Percentiles rank a stretch among this genome's conserved stretches.
These are phyloP conservation scores for Lethrus apterus DNA, from an alignment of 1,140 invertebrate species.

Conservation along the genomic window DNA sequence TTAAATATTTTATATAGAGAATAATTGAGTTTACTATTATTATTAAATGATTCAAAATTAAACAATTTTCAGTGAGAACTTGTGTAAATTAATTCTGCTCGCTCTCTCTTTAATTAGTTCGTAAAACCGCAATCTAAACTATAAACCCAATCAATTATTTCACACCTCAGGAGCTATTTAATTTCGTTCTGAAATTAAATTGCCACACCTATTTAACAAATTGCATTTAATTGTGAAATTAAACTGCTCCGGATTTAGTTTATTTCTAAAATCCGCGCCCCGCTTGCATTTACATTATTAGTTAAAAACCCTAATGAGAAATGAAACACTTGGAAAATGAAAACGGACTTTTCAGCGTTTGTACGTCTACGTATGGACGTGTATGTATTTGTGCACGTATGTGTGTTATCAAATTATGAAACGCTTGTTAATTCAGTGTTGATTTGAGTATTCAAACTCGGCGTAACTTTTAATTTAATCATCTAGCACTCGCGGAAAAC, in stretches of 20 bases:
- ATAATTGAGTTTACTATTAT: too few species aligned
- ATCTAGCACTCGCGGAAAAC: slow-evolving; percentile 10
- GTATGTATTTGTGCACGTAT: slow-evolving; percentile 2
- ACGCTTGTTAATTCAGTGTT: slow-evolving; percentile 27
- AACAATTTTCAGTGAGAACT: too few species aligned
- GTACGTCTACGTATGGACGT: background rate
- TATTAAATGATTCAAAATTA: too few species aligned
- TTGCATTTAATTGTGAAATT: slow-evolving; percentile 17
- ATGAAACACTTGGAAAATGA: slow-evolving; percentile 22
- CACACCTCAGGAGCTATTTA: slow-evolving; percentile 18
- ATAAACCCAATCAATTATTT: slow-evolving; percentile 17
- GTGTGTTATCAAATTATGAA: slow-evolving; percentile 30
- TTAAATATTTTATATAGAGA: too few species aligned
- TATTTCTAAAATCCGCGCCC: background rate
- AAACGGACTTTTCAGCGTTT: slow-evolving; percentile 17
- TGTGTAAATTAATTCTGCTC: too few species aligned
- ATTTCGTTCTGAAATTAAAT: slow-evolving; percentile 10
- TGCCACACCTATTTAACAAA: slow-evolving; percentile 18
- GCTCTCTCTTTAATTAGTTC: slow-evolving; percentile 13
- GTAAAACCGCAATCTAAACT: slow-evolving; percentile 15
- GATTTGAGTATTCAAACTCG: slow-evolving; percentile 29
- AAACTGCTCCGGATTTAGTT: slow-evolving; percentile 4
- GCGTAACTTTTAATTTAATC: slow-evolving; percentile 30
- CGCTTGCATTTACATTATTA: slow-evolving; percentile 8
- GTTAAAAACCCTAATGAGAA: slow-evolving; percentile 15